phyloP scores from a whole-genome alignment of 2,113 vertebrate species.

The Oostethus manadensis region DNA sequence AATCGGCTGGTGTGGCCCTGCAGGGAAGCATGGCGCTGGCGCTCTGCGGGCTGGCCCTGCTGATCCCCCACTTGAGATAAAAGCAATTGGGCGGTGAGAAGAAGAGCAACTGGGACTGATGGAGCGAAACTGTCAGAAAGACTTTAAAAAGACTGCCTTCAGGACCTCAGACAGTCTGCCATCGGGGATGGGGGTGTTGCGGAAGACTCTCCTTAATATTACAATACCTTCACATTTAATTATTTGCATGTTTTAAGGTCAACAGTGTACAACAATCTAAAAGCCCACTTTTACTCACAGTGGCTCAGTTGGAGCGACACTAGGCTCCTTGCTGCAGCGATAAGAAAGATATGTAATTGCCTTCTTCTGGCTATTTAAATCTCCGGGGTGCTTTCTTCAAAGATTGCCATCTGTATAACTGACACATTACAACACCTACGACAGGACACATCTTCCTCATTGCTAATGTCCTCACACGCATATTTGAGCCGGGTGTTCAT shows the following conservation, averaged over 20 bases:
- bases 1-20: conserved; percentile 20
- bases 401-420: conserved; percentile 18
- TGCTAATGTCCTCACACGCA: conserved; percentile 23
- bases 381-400: conserved; percentile 37
- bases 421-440: conserved; percentile 32
- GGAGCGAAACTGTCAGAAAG: conserved; percentile 62
- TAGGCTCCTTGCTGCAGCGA: conserved; percentile 36
- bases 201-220: conserved; percentile 67
- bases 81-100: conserved; percentile 34
- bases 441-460: conserved; percentile 27
- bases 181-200: conserved; percentile 31
- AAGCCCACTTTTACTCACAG: conserved; percentile 25
- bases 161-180: conserved; percentile 65
- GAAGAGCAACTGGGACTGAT: conserved; percentile 41
- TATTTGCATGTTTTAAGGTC: conserved; percentile 65
- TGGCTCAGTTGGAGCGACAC: conserved; percentile 34
- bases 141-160: conserved; percentile 70
- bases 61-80: conserved; percentile 68
- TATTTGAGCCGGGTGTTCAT: conserved; percentile 7
- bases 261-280: conserved; percentile 58
- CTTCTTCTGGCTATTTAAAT: conserved; percentile 36
- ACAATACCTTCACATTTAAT: conserved; percentile 73
- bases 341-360: conserved; percentile 38
- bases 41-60: conserved; percentile 56
- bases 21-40: conserved; percentile 50